phyloP scores from a whole-genome alignment of 2,113 vertebrate species.

The Serilophus lunatus region DNA sequence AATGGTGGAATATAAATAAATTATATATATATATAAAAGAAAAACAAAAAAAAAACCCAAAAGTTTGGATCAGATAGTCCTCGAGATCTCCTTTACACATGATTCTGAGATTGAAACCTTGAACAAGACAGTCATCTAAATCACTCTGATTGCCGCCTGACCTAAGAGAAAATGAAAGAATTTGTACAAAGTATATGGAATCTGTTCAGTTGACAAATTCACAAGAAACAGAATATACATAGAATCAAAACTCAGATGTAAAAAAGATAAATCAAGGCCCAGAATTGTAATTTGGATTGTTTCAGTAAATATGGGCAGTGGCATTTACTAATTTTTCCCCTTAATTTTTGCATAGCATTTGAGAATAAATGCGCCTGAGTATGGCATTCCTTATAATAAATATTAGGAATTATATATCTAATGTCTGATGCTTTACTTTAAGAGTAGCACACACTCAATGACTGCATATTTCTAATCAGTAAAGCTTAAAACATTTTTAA shows the following conservation, averaged over 20 bases:
- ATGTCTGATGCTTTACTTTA: not conserved
- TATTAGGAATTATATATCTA: not conserved
- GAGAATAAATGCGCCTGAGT: not conserved
- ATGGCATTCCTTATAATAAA: not conserved
- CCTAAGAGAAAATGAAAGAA: not conserved
- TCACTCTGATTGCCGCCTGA: not conserved
- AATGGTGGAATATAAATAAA: not conserved
- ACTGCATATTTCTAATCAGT: not conserved
- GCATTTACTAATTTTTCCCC: not conserved
- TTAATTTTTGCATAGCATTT: not conserved
- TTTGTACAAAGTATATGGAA: not conserved
- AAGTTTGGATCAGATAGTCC: not conserved
- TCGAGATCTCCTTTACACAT: not conserved
- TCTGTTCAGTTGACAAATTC: not conserved
- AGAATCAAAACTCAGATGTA: not conserved
- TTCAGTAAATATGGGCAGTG: not conserved
- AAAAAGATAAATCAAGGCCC: not conserved
- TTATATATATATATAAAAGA: not conserved
- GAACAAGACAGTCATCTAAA: not conserved
- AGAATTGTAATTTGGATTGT: not conserved
- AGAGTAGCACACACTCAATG: fast-evolving
- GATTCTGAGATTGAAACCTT: not conserved
- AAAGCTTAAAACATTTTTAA: not conserved
- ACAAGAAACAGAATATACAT: not conserved
- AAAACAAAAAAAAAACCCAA: not conserved